Evolutionary conservation across 1,140 invertebrate genomes (phyloP).

Genomic region (Sipha flava): DNA sequence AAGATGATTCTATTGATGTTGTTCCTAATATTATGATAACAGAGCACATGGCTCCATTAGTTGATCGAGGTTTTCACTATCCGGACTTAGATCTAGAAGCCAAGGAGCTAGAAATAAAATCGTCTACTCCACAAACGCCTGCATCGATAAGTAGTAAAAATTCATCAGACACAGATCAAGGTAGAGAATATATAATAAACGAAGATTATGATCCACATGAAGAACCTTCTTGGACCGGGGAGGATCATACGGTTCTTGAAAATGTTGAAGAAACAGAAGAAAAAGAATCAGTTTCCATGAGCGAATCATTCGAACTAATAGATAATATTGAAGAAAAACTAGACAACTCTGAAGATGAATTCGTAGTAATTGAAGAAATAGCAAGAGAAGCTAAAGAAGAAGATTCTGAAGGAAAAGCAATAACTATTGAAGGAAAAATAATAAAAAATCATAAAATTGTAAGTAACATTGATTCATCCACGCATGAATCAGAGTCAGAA

Average conservation of each 20-base stretch:
- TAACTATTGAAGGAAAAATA: constrained; percentile 50
- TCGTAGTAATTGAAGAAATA: constrained; percentile 77
- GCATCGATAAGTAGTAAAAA: constrained; percentile 54
- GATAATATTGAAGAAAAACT: constrained; percentile 49
- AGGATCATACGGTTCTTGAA: constrained; percentile 49
- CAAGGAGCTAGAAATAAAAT: constrained; percentile 34
- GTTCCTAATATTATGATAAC: constrained; percentile 64
- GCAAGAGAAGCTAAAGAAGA: constrained; percentile 71
- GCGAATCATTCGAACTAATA: constrained; percentile 81
- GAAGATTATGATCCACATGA: constrained; percentile 50
- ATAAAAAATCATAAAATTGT: constrained; percentile 48
- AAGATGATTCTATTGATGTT: constrained; percentile 46
- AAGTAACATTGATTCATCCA: constrained; percentile 64
- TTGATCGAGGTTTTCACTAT: constrained; percentile 46
- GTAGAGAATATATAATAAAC: constrained; percentile 51
- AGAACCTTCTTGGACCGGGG: constrained; percentile 48
- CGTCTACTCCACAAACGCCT: constrained; percentile 47
- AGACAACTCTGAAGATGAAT: constrained; percentile 74
- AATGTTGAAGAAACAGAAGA: constrained; percentile 33
- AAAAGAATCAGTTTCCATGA: constrained; percentile 40
- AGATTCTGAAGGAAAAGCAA: constrained; percentile 69
- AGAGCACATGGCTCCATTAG: constrained; percentile 51
- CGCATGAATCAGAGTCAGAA: constrained; percentile 38
- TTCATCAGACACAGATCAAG: constrained; percentile 54
- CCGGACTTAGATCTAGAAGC: constrained; percentile 47